Percentiles rank a stretch among this genome's conserved stretches.
These are phyloP conservation scores for Momotus momota DNA, from an alignment of 2,797 vertebrate species.

Conservation along the genomic window DNA sequence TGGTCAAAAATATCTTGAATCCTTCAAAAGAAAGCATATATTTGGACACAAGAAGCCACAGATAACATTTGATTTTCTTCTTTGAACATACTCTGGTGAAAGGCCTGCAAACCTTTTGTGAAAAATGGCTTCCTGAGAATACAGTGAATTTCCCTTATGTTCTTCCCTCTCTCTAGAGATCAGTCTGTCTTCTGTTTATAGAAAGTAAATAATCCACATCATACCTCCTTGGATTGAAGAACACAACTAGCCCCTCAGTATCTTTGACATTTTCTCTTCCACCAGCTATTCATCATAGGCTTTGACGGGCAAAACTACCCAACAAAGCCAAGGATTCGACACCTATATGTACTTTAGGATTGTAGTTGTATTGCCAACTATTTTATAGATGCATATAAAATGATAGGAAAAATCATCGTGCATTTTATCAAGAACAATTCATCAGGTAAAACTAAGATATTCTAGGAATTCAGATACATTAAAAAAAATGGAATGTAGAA, in stretches of 20 bases:
- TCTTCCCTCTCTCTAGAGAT: not conserved
- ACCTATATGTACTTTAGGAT: not conserved
- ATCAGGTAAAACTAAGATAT: not conserved
- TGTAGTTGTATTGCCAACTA: not conserved
- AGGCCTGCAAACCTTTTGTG: not conserved
- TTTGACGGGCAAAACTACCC: not conserved
- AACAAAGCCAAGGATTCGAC: not conserved
- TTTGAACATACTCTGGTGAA: not conserved
- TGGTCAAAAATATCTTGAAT: not conserved
- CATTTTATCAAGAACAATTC: not conserved
- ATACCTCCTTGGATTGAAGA: not conserved
- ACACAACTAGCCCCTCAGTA: not conserved
- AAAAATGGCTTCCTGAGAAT: not conserved
- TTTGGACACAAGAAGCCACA: not conserved
- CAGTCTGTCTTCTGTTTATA: not conserved
- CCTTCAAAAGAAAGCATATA: not conserved
- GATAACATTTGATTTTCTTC: not conserved
- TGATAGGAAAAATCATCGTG: not conserved
- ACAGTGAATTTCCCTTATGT: not conserved
- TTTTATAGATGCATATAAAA: not conserved
- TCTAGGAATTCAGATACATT: not conserved
- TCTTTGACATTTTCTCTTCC: not conserved
- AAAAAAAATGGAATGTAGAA: not conserved
- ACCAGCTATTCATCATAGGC: not conserved
- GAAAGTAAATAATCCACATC: not conserved